A percentile compares a stretch with the other conserved stretches of the same genome.
Conservation (phyloP, 2,888 invertebrate species). For the Germaria angustata region DNA sequence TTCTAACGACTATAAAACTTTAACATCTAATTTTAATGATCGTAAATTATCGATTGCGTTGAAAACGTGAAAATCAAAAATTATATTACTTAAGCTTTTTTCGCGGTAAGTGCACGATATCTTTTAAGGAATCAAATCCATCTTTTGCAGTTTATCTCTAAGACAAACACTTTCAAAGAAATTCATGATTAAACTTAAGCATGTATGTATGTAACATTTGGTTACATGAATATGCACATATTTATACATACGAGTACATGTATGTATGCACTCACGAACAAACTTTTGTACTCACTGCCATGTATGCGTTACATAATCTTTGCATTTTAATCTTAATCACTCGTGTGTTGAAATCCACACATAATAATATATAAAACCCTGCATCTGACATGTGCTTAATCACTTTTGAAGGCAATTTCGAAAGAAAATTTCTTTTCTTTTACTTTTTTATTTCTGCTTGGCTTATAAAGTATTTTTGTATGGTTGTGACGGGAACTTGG, state of each 20-base stretch:
- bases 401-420: constrained; percentile 65
- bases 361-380: constrained; percentile 61
- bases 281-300: constrained; percentile 30
- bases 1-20: too few species aligned
- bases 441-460: constrained; percentile 26
- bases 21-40: too few species aligned
- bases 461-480: constrained; percentile 39
- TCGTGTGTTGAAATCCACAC: constrained; percentile 64
- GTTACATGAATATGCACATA: not conserved
- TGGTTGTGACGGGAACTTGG: not conserved
- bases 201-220: constrained; percentile 21
- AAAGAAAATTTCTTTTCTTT: constrained; percentile 59
- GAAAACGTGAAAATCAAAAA: too few species aligned
- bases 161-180: constrained; percentile 1
- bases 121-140: not conserved
- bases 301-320: constrained; percentile 42
- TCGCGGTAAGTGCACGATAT: not conserved
- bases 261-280: too few species aligned
- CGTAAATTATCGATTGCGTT: too few species aligned
- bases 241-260: too few species aligned
- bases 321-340: constrained; percentile 50
- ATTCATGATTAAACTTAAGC: not conserved
- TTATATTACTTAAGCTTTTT: too few species aligned
- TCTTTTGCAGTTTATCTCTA: not conserved
- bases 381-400: constrained; percentile 67